Evolutionary conservation across 2,113 vertebrate species (phyloP).

Genomic region (Cavia aperea): DNA sequence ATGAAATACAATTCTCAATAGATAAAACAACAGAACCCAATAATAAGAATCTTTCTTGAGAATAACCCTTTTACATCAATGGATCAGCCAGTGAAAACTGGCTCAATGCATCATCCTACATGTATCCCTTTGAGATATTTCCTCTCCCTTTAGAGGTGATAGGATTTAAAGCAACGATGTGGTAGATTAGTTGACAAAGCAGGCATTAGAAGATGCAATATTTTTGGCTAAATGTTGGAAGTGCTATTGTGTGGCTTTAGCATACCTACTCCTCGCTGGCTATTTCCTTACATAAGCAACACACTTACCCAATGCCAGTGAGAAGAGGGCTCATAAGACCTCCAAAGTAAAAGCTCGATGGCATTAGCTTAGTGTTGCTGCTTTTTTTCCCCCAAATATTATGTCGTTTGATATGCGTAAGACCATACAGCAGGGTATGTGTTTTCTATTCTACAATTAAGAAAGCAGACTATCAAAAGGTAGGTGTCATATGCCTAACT

Average conservation of each 20-base stretch:
- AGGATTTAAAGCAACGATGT: not conserved
- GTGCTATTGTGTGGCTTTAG: too few relatives aligned
- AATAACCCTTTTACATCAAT: not conserved
- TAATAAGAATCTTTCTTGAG: not conserved
- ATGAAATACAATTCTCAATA: not conserved
- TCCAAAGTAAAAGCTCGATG: not conserved
- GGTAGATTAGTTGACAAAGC: not conserved
- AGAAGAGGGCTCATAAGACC: fast-evolving
- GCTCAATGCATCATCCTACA: not conserved
- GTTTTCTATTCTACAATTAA: not conserved
- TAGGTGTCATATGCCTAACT: not conserved
- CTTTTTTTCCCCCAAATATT: not conserved
- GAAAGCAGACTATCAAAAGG: not conserved
- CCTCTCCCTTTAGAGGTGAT: too few relatives aligned
- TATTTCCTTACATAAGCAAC: not conserved
- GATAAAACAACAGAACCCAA: not conserved
- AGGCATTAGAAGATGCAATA: not conserved
- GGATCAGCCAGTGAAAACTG: not conserved
- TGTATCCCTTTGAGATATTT: not conserved
- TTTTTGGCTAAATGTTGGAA: not conserved
- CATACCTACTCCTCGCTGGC: not conserved
- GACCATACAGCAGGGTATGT: not conserved
- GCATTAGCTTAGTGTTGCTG: not conserved
- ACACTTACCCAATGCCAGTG: too few relatives aligned
- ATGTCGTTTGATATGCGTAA: not conserved